Base-by-base conservation (phyloP, 2,888 invertebrate genomes). In the Metellina segmentata region DNA sequence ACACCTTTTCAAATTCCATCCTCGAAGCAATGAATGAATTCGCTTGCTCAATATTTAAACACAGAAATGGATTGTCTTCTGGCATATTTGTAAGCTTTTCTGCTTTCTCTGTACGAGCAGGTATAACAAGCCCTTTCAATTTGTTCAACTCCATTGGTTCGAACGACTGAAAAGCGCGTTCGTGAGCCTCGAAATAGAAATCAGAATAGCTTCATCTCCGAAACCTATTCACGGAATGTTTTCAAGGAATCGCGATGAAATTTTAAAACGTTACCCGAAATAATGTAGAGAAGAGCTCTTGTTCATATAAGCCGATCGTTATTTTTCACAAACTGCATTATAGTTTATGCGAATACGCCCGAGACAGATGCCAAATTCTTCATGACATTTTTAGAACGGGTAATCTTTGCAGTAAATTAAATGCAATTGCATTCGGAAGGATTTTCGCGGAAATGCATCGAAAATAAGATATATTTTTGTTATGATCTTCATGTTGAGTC, bases 71-170 rank as follows among this genome's bases (percentile, higher is more conserved):
- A 77, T 77, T 49, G 77, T 11, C 48, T 77, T 49, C 48, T 49
- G 48, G 34, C 34, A 34, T 78, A 52, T 78, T 52, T 78, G n/a
- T 78, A 78, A 78, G 78, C 78, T 78, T 78, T 78, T 52, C 49
- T 20, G 1, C n/a, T 78, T 78, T 78, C 52, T 52, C 51, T 78
- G 52, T 78, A 52, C 19, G 7, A 49, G 78, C 9, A 52, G n/a
- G 52, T 78, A 78, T 78, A 72, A 72, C 72, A 20, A 78, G 48
- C 13, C 52, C 52, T n/a, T 78, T 78, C n/a, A n/a, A 78, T 78
- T 78, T 51, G 16, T 20, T 78, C 78, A 78, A 52, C 51, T 78
- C 16, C 19, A 78, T 78, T 19, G 19, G 78, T 78, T 78, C 19
- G 61, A 34, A 34, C 34, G 34, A 4, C 34, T 34, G 34, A 34